Evolutionary conservation across 2,888 invertebrate genomes (phyloP).

Genomic region (Stenoptilia bipunctidactyla): DNA sequence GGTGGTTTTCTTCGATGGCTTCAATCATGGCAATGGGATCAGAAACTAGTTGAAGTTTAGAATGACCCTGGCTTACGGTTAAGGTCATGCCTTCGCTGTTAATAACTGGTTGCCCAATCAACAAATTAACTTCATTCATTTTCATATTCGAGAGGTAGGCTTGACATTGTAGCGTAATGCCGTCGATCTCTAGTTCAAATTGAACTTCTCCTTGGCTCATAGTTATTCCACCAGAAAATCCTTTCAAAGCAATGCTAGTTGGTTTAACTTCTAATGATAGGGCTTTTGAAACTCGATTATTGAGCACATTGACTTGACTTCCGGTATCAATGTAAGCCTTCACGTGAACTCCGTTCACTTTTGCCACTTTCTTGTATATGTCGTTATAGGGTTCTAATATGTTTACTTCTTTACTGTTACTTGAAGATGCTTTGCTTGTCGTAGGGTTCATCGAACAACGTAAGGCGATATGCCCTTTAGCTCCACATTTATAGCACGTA

Average conservation of each 20-base stretch:
- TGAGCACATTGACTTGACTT: conserved; percentile 14
- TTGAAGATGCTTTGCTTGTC: too few relatives aligned
- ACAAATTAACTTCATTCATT: conserved; percentile 13
- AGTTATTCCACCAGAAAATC: conserved; percentile 11
- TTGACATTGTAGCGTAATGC: conserved; percentile 6
- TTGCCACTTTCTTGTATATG: conserved; percentile 10
- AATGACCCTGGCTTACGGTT: conserved; percentile 4
- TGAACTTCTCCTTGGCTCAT: conserved; percentile 13
- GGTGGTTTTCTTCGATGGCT: neutral
- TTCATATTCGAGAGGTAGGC: conserved; percentile 11
- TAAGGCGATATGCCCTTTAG: conserved; percentile 14
- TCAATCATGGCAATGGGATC: neutral
- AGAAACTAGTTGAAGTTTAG: neutral
- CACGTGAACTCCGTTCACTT: conserved; percentile 9
- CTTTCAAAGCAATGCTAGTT: conserved; percentile 7
- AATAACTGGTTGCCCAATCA: conserved; percentile 19
- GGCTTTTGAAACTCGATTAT: too few relatives aligned
- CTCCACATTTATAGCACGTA: conserved; percentile 10
- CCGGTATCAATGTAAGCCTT: conserved; percentile 15
- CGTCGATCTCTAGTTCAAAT: conserved; percentile 16
- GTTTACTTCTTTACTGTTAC: neutral
- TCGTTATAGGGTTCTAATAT: conserved; percentile 8
- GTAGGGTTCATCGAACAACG: conserved; percentile 5
- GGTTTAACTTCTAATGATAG: conserved; percentile 7
- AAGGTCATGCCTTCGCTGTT: conserved; percentile 13